phyloP scores from a whole-genome alignment of 2,888 invertebrate genomes.

The Gymnocheta viridis region DNA sequence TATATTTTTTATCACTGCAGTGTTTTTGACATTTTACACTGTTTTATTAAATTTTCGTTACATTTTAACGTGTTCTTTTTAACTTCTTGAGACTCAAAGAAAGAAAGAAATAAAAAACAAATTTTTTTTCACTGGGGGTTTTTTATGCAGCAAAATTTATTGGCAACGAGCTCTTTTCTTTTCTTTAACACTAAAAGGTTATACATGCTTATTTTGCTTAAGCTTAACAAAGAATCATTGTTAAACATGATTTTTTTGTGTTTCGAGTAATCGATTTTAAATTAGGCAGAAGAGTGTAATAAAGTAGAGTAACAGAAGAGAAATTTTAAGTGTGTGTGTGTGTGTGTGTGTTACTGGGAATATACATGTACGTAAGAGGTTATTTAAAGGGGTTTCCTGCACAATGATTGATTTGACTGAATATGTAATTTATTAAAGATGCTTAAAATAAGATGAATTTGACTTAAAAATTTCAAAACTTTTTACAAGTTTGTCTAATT shows the following conservation, averaged over 20 bases:
- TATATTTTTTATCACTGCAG: constrained; percentile 33
- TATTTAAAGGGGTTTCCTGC: too few species aligned
- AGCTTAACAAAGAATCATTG: constrained; percentile 9
- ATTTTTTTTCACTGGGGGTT: background rate
- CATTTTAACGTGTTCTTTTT: constrained; percentile 19
- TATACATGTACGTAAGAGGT: too few species aligned
- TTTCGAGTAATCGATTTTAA: constrained; percentile 52
- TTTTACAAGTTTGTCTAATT: too few species aligned
- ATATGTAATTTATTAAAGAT: too few species aligned
- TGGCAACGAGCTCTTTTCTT: constrained; percentile 28
- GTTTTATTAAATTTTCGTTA: constrained; percentile 58
- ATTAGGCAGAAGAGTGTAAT: constrained; percentile 28
- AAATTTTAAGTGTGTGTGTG: too few species aligned
- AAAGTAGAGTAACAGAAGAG: background rate
- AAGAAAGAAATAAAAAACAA: constrained; percentile 23
- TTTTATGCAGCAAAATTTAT: constrained; percentile 35
- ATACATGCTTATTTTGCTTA: constrained; percentile 3
- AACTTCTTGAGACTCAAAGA: background rate
- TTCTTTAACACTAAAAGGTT: background rate
- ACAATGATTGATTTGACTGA: too few species aligned
- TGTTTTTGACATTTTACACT: constrained; percentile 56
- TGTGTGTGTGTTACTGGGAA: too few species aligned
- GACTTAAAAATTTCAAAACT: too few species aligned
- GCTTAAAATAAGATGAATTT: too few species aligned
- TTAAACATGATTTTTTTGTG: constrained; percentile 22